These are phyloP conservation scores for Pollenia griseotomentosa DNA, from an alignment of 2,888 invertebrate genomes.

Conservation along the genomic window DNA sequence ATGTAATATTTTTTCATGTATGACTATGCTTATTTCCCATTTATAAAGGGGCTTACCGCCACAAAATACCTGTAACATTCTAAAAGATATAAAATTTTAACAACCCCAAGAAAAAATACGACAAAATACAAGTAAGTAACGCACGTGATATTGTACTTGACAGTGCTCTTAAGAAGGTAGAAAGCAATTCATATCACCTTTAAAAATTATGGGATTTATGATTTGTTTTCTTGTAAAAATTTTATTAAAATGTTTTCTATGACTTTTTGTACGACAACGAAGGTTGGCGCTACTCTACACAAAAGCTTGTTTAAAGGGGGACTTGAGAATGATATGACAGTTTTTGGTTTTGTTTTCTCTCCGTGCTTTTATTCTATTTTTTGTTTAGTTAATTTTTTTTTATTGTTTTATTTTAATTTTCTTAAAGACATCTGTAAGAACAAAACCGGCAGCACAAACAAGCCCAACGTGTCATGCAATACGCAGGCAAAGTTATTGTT, in stretches of 20 bases:
- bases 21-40: background rate
- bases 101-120: background rate
- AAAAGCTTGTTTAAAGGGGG: background rate
- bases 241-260: constrained; percentile 19
- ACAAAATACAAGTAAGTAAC: constrained; percentile 1
- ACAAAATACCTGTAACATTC: constrained; percentile 4
- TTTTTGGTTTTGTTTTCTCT: background rate
- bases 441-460: background rate
- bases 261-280: constrained; percentile 2
- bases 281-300: background rate
- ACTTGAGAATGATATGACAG: constrained; percentile 4
- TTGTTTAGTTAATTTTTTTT: background rate
- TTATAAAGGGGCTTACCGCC: constrained; percentile 15
- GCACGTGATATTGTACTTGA: constrained; percentile 47
- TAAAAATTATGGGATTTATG: constrained; percentile 24
- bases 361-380: background rate
- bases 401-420: constrained; percentile 42
- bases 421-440: background rate
- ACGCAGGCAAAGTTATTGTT: constrained; percentile 1
- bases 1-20: background rate
- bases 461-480: constrained; percentile 19
- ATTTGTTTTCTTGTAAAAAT: constrained; percentile 29
- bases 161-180: constrained; percentile 25
- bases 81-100: background rate
- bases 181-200: constrained; percentile 45